These are phyloP conservation scores for Gerosis bhagava DNA, from an alignment of 2,888 invertebrate genomes.

Conservation along the genomic window DNA sequence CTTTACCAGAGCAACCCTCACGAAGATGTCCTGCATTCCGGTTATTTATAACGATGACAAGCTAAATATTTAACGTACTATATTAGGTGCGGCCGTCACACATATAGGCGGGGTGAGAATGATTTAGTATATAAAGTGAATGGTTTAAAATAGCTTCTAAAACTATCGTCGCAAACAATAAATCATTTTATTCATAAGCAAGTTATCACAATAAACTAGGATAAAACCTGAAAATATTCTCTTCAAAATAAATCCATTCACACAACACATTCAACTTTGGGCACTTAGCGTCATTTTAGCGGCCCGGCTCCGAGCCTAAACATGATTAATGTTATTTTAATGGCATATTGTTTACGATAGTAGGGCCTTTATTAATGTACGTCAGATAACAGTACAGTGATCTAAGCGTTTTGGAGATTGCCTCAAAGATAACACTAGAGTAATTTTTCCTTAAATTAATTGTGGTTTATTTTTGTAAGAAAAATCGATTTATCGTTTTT, in stretches of 20 bases:
- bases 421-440: slow-evolving; percentile 13
- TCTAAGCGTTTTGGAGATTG: slow-evolving; percentile 22
- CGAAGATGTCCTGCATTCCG: too few relatives aligned
- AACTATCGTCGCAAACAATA: too few relatives aligned
- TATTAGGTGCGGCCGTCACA: too few relatives aligned
- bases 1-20: too few relatives aligned
- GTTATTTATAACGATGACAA: too few relatives aligned
- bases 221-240: slow-evolving; percentile 14
- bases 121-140: slow-evolving; percentile 6
- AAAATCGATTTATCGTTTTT: background rate
- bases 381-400: slow-evolving; percentile 17
- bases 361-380: slow-evolving; percentile 19
- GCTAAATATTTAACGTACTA: too few relatives aligned
- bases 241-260: slow-evolving; percentile 15
- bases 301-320: slow-evolving; percentile 33
- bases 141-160: background rate
- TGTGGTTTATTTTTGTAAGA: slow-evolving; percentile 17
- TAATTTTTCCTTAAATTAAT: slow-evolving; percentile 22
- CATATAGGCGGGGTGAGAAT: too few relatives aligned
- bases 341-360: slow-evolving; percentile 53
- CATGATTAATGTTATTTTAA: slow-evolving; percentile 61
- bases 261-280: slow-evolving; percentile 29
- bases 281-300: slow-evolving; percentile 38
- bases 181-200: too few relatives aligned
- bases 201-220: too few relatives aligned